A percentile compares a stretch with the other conserved stretches of the same genome.
Evolutionary conservation across 37 sponge, comb jelly and placozoan genomes (phyloP).

Genomic region (Haliclona indistincta): DNA sequence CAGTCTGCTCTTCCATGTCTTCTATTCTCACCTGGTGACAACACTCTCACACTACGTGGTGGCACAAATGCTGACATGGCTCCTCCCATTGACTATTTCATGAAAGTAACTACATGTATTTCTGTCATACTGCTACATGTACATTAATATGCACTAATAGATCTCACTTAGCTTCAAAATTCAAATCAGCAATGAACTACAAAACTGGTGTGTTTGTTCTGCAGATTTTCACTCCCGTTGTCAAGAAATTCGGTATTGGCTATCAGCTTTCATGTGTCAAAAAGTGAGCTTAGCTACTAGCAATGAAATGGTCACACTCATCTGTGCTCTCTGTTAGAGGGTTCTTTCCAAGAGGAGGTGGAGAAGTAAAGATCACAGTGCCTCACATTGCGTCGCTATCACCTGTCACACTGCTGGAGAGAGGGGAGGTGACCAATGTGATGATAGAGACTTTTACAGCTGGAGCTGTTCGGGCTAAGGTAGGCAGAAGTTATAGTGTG

Average conservation of each 20-base stretch:
- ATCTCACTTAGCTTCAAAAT: neutral
- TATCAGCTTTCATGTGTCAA: constrained; percentile 50
- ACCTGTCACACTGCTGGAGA: constrained; percentile 58
- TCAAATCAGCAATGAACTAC: neutral
- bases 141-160: neutral
- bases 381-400: constrained; percentile 41
- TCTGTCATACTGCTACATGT: neutral
- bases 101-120: constrained; percentile 25
- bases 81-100: constrained; percentile 87
- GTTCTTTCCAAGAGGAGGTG: constrained; percentile 92
- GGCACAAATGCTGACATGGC: constrained; percentile 97
- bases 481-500: constrained; percentile 3
- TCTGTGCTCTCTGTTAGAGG: constrained; percentile 55
- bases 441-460: constrained; percentile 56
- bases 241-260: constrained; percentile 60
- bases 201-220: neutral
- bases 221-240: constrained; percentile 68
- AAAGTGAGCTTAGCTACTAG: constrained; percentile 21
- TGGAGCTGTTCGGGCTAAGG: constrained; percentile 55
- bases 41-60: constrained; percentile 62
- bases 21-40: constrained; percentile 65
- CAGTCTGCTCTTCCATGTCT: constrained; percentile 86
- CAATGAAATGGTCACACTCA: neutral
- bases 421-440: constrained; percentile 41
- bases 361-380: constrained; percentile 64